Base-by-base conservation (phyloP, 2,113 vertebrate genomes). In the Eulemur macaco region DNA sequence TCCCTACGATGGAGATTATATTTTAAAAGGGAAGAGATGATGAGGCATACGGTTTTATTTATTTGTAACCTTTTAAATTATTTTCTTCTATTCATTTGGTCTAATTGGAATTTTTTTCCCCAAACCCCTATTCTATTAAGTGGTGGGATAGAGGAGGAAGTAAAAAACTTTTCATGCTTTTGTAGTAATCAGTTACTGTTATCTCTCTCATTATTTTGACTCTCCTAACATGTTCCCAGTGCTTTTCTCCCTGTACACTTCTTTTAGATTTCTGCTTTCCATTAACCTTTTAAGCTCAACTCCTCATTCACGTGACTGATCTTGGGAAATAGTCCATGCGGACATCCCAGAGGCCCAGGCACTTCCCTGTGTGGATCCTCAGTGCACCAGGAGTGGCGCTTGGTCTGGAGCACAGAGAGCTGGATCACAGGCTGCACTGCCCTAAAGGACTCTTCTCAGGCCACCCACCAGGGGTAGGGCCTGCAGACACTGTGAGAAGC, bases 41-140 rank as follows among this genome's bases (percentile, higher is more conserved):
- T 80, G 71, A 42, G 37, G 42, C 0, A 0, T 86, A 20, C 42
- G 83, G 89, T 93, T 71, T 82, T 89, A 13, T 95, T 88, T 96
- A 69, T 20, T 25, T 88, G 3, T 95, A 58, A 73, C 82, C 37
- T 47, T 96, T 87, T 87, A 76, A 83, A 86, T 96, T 71, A 89
- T 96, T 96, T 86, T 77, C 64, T 93, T 85, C 84, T 78, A 39
- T 96, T 71, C 52, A 4, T 92, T 91, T 82, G 82, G 87, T 97
- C 94, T 83, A 85, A 63, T 42, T n/a, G 52, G 18, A 31, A 8
- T 56, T 56, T 47, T 54, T 63, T 47, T 39, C 37, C 25, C n/a
- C 56, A 47, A 83, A 25, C 31, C 73, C 29, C 17, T 42, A 37
- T 45, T 76, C 66, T 80, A 0, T 56, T 77, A 68, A 45, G n/a